These are phyloP conservation scores for Embidobia sp. DNA, from an alignment of 2,888 invertebrate species.

Conservation along the genomic window DNA sequence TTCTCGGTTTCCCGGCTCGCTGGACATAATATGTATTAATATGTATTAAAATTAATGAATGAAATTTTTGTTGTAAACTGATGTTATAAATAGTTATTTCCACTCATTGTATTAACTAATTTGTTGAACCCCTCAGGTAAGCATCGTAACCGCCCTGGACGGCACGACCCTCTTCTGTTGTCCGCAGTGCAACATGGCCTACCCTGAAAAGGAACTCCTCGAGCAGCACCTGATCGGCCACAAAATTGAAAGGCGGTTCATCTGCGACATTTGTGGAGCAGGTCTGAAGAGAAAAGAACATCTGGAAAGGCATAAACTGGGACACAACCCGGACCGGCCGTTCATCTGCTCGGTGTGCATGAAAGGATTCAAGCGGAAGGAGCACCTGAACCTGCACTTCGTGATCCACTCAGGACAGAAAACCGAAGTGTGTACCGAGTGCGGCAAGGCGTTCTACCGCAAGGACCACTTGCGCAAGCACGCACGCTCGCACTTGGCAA, in stretches of 20 bases:
- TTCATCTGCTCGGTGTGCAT: constrained; percentile 94
- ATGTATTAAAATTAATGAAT: too few species aligned
- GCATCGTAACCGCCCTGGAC: constrained; percentile 90
- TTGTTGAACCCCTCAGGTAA: too few species aligned
- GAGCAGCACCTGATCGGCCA: constrained; percentile 93
- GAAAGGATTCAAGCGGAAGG: constrained; percentile 94
- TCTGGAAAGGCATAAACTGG: constrained; percentile 92
- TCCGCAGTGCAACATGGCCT: constrained; percentile 95
- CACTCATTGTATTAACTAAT: too few species aligned
- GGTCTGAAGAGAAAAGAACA: constrained; percentile 94
- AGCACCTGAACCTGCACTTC: constrained; percentile 93
- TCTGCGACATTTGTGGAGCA: constrained; percentile 94
- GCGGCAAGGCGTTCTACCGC: constrained; percentile 94
- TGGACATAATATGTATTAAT: too few species aligned
- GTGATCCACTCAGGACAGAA: constrained; percentile 95
- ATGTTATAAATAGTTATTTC: too few species aligned
- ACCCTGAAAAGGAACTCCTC: constrained; percentile 91
- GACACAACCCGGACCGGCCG: constrained; percentile 94
- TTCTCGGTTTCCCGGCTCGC: too few species aligned
- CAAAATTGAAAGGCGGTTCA: constrained; percentile 91
- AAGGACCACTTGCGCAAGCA: constrained; percentile 94
- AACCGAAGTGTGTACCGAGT: constrained; percentile 92
- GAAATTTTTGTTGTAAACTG: too few species aligned
- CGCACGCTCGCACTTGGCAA: constrained; percentile 84
- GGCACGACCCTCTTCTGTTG: constrained; percentile 93